Evolutionary conservation across 2,888 invertebrate species (phyloP), one percentile per base, ranked within the genome.

Genomic region (Nomada flava): DNA sequence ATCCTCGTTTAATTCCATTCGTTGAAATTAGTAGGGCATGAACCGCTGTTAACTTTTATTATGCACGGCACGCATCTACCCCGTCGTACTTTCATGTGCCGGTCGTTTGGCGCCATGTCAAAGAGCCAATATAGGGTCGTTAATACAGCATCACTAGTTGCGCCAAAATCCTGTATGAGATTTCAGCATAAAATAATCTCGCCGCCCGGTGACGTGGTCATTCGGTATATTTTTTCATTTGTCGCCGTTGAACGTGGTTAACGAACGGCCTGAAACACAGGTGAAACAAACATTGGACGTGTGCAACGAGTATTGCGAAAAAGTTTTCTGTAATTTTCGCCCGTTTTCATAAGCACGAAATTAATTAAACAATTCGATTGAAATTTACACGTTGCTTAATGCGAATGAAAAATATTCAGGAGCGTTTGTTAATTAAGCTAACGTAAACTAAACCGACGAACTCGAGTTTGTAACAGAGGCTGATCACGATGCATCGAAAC

Each of bases 401-500:
- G 42, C 55, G 50, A 76, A 68, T 44, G 42, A 63, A 68, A 76
- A 64, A 42, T 68, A 63, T 55, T 69, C 57, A 13, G 26, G 26
- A 9, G 20, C 50, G 68, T 76, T 55, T 68, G 68, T 78, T 78
- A 78, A 78, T 78, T 68, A 69, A 76, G 42, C 23, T 57, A 76
- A 59, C 42, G 42, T 52, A 65, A 79, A 70, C 70, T 59, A 59
- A 70, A 59, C 63, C 11, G 76, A 42, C 67, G 42, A 26, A 23
- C 63, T 76, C 26, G 50, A 44, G n/a, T 26, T 20, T 20, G 47
- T 36, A 55, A 23, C 60, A 47, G 11, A 20, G 36, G n/a, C n/a
- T 29, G 42, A 59, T 11, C 26, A 7, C 9, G 7, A 44, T 23
- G 29, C 44, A 13, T 44, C 44, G 29, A 79, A 79, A 76, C 15